Base-by-base conservation (phyloP, 2,797 vertebrate genomes). In the Loriculus beryllinus region DNA sequence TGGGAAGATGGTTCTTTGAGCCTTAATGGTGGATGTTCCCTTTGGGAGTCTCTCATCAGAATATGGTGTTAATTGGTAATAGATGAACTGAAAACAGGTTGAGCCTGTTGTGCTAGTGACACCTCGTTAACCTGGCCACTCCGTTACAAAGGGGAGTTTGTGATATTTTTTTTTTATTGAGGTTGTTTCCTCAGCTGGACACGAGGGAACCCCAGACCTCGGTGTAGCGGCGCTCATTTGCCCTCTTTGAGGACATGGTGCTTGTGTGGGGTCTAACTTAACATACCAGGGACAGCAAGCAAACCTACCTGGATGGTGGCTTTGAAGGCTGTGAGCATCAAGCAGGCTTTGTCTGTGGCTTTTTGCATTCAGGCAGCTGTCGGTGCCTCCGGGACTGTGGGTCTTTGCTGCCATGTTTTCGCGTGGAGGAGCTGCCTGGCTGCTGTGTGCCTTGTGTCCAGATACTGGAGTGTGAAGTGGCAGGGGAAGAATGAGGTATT, bases 141-240 rank as follows among this genome's bases (percentile, higher is more conserved):
- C 33, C 1, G 1, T 22, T 56, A n/a, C n/a, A n/a, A n/a, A n/a
- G n/a, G n/a, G n/a, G 28, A 28, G 10, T 56, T 33, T 16, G 40
- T 39, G 37, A 12, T 39, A 39, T 49, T 74, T 84, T 82, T 60
- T n/a, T n/a, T n/a, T n/a, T n/a, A n/a, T n/a, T 2, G 33, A 29
- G 67, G 54, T 47, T 10, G 3, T 63, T 72, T 60, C 40, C 60
- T 54, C 37, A 31, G 48, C n/a, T 13, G 63, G 22, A 13, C 15
- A 0, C 1, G n/a, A 45, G 29, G 33, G 10, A 14, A 14, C 7
- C 39, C 1, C 22, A 11, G 56, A 2, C 26, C 10, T 22, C 8
- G 40, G 7, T 20, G 2, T 5, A 31, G 35, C 1, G 0, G 9
- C 12, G 28, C 23, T 18, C 7, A 2, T 81, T 64, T n/a, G 23